Percentiles rank a stretch among this genome's conserved stretches.
These are phyloP conservation scores for Martes martes DNA, from an alignment of 2,113 vertebrate genomes.

Conservation along the genomic window DNA sequence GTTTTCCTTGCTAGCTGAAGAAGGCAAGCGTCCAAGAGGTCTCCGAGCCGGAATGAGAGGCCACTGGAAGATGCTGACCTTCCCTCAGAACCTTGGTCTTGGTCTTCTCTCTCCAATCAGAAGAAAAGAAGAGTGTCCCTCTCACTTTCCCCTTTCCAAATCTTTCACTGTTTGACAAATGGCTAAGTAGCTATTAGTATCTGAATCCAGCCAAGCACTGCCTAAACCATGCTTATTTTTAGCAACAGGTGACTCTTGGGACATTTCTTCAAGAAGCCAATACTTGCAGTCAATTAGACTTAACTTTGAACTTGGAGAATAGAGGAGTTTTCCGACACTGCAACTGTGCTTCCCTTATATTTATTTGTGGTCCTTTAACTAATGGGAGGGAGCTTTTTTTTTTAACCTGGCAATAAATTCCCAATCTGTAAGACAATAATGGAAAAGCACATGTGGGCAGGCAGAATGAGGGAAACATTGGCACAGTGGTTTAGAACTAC, in stretches of 20 bases:
- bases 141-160: neutral
- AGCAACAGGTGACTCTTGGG: neutral
- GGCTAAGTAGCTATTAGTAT: neutral
- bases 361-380: neutral
- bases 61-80: accelerated
- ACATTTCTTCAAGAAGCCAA: neutral
- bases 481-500: neutral
- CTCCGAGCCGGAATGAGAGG: neutral
- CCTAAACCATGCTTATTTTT: neutral
- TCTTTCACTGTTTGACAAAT: neutral
- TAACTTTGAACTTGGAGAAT: neutral
- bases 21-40: neutral
- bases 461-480: neutral
- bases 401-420: neutral
- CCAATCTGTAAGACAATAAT: neutral
- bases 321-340: neutral
- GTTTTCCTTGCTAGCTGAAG: neutral
- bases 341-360: neutral
- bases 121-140: neutral
- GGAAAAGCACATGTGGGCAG: neutral
- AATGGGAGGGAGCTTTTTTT: neutral
- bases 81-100: neutral
- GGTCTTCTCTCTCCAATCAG: neutral
- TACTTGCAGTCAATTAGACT: neutral
- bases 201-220: neutral